A percentile compares a stretch with the other conserved stretches of the same genome.
phyloP scores from a whole-genome alignment of 2,113 vertebrate species.

The Dicaeum eximium region DNA sequence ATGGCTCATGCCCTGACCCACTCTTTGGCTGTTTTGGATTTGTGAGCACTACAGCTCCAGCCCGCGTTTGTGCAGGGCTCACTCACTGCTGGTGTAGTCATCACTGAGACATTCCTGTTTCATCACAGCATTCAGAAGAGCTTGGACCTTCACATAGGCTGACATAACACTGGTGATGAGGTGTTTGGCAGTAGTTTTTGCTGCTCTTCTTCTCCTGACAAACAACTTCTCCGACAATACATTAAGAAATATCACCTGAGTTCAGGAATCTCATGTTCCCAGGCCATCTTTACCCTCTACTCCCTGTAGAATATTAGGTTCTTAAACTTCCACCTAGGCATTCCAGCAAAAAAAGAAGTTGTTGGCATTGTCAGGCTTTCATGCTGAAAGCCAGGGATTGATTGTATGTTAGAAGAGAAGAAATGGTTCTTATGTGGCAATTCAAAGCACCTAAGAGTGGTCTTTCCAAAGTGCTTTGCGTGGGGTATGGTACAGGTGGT shows the following conservation, averaged over 20 bases:
- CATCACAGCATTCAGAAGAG: constrained; percentile 72
- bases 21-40: not conserved
- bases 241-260: constrained; percentile 60
- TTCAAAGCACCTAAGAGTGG: not conserved
- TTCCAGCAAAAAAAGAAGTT: not conserved
- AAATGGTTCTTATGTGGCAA: not conserved
- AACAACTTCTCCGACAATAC: constrained; percentile 66
- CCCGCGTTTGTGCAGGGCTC: not conserved
- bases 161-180: constrained; percentile 70
- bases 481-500: rapidly evolving
- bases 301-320: not conserved
- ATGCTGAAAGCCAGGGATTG: not conserved
- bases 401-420: not conserved
- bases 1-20: not conserved
- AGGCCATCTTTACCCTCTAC: not conserved
- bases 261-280: not conserved
- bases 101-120: not conserved
- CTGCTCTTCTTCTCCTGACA: constrained; percentile 67
- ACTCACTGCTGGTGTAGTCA: not conserved
- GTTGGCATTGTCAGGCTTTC: not conserved
- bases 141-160: constrained; percentile 68
- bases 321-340: not conserved
- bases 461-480: not conserved
- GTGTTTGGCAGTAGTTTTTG: constrained; percentile 70
- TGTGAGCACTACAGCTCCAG: not conserved